Conservation (phyloP, 1,140 invertebrate species). For the Pogonomyrmex californicus region DNA sequence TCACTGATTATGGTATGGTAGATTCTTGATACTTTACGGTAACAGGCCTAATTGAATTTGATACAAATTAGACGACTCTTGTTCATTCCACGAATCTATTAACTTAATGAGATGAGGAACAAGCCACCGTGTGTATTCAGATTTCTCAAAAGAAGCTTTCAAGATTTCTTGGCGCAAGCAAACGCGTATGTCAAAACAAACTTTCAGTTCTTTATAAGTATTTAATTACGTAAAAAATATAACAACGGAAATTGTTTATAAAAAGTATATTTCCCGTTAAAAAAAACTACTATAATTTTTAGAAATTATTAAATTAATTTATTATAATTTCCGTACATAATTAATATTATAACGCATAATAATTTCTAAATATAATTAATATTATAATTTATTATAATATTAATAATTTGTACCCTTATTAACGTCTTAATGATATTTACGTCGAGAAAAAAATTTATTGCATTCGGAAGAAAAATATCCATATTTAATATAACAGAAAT, state of each 20-base stretch:
- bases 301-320: neutral
- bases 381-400: neutral
- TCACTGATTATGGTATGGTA: slow-evolving; percentile 10
- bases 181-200: slow-evolving; percentile 39
- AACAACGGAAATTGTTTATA: neutral
- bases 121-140: slow-evolving; percentile 53
- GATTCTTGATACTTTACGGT: slow-evolving; percentile 8
- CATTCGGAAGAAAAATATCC: neutral
- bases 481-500: neutral
- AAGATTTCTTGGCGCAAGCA: slow-evolving; percentile 21
- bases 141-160: slow-evolving; percentile 50
- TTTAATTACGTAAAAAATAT: neutral
- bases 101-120: slow-evolving; percentile 47
- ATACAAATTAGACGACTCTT: slow-evolving; percentile 51
- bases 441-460: neutral
- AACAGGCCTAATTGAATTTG: slow-evolving; percentile 26
- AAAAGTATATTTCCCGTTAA: neutral
- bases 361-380: too few species aligned
- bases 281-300: neutral
- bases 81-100: slow-evolving; percentile 54
- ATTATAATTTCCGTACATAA: neutral
- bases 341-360: too few species aligned
- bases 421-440: neutral
- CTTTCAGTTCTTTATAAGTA: neutral
- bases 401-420: neutral